phyloP scores from a whole-genome alignment of 2,797 vertebrate genomes.

The Percopsis omiscomaycus region DNA sequence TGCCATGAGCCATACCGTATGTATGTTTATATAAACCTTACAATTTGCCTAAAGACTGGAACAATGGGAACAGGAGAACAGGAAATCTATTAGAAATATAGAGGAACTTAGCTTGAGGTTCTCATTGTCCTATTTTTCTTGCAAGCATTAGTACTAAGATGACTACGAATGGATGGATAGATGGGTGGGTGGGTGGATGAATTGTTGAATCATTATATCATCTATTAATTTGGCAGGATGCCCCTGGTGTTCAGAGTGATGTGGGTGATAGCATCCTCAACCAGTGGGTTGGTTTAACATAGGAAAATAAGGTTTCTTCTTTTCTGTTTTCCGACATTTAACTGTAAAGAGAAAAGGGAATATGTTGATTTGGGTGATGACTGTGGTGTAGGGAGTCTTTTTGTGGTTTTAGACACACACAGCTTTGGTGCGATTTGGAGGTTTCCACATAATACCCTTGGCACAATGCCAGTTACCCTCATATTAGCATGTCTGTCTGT shows the following conservation, averaged over 20 bases:
- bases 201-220: background rate
- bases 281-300: background rate
- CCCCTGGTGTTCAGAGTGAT: background rate
- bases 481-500: slow-evolving; percentile 20
- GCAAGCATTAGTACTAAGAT: background rate
- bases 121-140: background rate
- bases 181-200: slow-evolving; percentile 3
- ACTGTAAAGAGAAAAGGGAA: background rate
- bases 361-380: slow-evolving; percentile 34
- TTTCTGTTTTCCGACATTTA: background rate
- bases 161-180: background rate
- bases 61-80: slow-evolving; percentile 2
- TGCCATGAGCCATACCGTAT: no score
- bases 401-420: background rate
- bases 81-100: background rate
- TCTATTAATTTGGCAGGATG: background rate
- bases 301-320: background rate
- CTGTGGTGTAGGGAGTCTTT: background rate
- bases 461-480: background rate
- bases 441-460: slow-evolving; percentile 21
- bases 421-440: slow-evolving; percentile 18
- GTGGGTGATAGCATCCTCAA: background rate
- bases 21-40: no score
- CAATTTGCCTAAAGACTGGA: background rate
- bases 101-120: background rate